Percentiles rank a stretch among this genome's conserved stretches.
Evolutionary conservation across 2,797 vertebrate genomes (phyloP).

Genomic region (Cheirogaleus major): DNA sequence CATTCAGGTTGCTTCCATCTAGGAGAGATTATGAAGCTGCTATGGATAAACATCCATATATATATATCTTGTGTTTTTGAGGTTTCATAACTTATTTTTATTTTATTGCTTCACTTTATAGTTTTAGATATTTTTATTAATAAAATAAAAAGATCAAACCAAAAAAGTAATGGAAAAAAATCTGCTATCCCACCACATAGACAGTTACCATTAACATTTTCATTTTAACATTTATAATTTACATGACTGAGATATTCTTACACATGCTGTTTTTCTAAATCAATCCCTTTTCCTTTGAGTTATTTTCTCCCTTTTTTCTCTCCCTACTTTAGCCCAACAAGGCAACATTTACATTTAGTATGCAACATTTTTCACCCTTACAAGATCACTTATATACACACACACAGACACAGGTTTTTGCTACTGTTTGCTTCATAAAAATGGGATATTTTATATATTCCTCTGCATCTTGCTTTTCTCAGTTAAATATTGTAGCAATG

Average conservation of each 20-base stretch:
- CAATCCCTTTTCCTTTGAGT: background rate
- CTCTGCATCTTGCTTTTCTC: background rate
- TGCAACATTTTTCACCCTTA: background rate
- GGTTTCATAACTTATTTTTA: background rate
- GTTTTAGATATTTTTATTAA: background rate
- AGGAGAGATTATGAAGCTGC: background rate
- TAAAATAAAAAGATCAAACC: slow-evolving; percentile 8
- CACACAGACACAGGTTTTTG: background rate
- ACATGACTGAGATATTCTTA: background rate
- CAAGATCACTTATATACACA: background rate
- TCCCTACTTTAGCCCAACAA: background rate
- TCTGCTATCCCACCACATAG: background rate
- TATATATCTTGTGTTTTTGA: background rate
- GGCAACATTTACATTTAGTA: background rate
- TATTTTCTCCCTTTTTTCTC: background rate
- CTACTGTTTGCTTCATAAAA: background rate
- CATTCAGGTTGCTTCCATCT: background rate
- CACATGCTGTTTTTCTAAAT: background rate
- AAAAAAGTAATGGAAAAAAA: background rate
- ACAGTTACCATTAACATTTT: background rate
- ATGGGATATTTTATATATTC: background rate
- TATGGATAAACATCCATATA: background rate
- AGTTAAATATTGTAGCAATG: background rate
- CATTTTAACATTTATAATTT: background rate
- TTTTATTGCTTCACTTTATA: background rate